phyloP scores from a whole-genome alignment of 2,113 vertebrate genomes.

The cat (Felis catus) region F.catus_Fca126_mat1.0 CM031414.1:52234001-52234500 shows the following conservation, averaged over 20 bases:
- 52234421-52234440: background rate
- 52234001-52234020: too few relatives aligned
- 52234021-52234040: too few relatives aligned
- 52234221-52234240: background rate
- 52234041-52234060: too few relatives aligned
- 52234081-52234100: background rate
- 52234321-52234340: background rate
- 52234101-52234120: too few relatives aligned
- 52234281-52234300: background rate
- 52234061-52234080: too few relatives aligned
- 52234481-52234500: background rate
- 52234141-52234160: background rate
- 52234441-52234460: background rate
- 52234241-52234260: background rate
- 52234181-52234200: background rate
- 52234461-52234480: background rate
- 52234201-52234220: background rate
- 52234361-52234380: background rate
- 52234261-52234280: background rate
- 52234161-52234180: background rate
- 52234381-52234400: background rate
- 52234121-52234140: too few relatives aligned
- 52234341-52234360: background rate
- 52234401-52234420: background rate
- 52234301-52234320: background rate